Evolutionary conservation across 2,113 vertebrate genomes (phyloP).

Genomic region (Anser cygnoides): DNA sequence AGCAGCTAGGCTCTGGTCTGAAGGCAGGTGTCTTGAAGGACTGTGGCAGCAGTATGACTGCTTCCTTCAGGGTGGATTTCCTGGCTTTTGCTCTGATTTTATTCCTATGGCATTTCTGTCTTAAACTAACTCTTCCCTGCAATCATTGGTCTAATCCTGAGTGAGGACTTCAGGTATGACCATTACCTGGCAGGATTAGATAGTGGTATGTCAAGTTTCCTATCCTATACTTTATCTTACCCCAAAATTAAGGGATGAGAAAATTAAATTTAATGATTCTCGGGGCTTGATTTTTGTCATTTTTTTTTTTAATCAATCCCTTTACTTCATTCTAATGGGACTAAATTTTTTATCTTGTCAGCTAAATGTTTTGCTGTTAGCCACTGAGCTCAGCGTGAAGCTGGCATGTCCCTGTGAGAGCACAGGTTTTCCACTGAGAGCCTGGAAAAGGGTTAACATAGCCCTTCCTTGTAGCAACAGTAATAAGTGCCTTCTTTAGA

Average conservation of each 20-base stretch:
- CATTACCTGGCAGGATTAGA: not conserved
- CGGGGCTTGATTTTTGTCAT: not conserved
- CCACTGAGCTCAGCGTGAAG: not conserved
- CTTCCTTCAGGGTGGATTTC: not conserved
- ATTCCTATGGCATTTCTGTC: not conserved
- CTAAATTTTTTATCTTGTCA: not conserved
- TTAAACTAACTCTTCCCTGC: not conserved
- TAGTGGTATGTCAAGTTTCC: not conserved
- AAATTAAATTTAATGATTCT: not conserved
- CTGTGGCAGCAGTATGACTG: not conserved
- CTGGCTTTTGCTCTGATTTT: not conserved
- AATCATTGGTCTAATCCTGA: not conserved
- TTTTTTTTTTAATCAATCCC: not conserved
- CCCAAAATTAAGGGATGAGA: not conserved
- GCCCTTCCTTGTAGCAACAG: not conserved
- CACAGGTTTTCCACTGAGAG: not conserved
- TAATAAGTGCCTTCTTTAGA: not conserved
- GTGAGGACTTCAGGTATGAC: not conserved
- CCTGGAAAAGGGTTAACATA: not conserved
- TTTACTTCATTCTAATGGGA: not conserved
- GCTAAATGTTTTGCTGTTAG: not conserved
- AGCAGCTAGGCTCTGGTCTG: not conserved
- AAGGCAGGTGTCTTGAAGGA: not conserved
- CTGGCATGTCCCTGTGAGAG: not conserved
- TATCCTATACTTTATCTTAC: not conserved